These are phyloP conservation scores for Popillia japonica DNA, from an alignment of 1,140 invertebrate species.

Conservation along the genomic window DNA sequence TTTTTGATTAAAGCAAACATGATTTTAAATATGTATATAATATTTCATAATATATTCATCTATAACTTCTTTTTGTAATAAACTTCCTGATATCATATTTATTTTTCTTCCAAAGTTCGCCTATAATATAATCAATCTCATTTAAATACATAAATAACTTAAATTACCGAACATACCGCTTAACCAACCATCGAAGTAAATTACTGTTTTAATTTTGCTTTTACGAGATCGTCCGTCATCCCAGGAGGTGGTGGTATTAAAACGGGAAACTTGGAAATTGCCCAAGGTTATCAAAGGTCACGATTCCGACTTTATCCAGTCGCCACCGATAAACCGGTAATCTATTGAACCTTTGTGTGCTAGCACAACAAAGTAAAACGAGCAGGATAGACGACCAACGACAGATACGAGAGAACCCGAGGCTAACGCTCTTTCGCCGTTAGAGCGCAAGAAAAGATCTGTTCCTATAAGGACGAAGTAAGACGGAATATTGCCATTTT, in stretches of 20 bases:
- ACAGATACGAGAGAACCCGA: background rate
- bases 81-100: too few relatives aligned
- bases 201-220: constrained; percentile 28
- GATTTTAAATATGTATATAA: too few relatives aligned
- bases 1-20: too few relatives aligned
- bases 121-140: constrained; percentile 1
- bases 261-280: constrained; percentile 31
- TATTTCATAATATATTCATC: too few relatives aligned
- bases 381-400: constrained; percentile 3
- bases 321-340: constrained; percentile 29
- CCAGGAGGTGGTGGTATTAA: constrained; percentile 14
- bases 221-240: constrained; percentile 31
- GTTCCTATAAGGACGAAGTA: background rate
- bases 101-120: too few relatives aligned
- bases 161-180: background rate
- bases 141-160: constrained; percentile 28
- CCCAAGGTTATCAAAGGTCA: constrained; percentile 34
- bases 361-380: constrained; percentile 30
- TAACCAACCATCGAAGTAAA: constrained; percentile 3
- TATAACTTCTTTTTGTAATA: too few relatives aligned
- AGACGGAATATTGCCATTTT: constrained; percentile 20
- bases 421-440: constrained; percentile 3
- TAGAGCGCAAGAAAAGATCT: background rate
- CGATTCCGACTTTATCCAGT: constrained; percentile 23
- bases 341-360: constrained; percentile 31